Evolutionary conservation across 2,113 vertebrate species (phyloP).

Genomic region (Agelaius tricolor): DNA sequence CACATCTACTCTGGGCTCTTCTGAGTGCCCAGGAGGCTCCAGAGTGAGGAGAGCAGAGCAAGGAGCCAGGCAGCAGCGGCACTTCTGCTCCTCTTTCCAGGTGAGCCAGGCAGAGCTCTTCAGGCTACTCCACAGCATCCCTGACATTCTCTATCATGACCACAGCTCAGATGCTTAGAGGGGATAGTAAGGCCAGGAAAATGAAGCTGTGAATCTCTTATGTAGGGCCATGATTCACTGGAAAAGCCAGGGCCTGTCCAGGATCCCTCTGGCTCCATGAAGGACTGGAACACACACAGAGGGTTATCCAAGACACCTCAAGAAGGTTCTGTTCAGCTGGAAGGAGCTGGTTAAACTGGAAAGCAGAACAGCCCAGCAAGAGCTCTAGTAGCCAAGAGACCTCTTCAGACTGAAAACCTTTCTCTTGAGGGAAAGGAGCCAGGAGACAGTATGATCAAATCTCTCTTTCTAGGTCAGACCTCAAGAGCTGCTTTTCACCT

Average conservation of each 20-base stretch:
- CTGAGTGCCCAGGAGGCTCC: fast-evolving
- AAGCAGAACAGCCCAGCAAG: background rate
- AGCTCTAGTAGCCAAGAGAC: background rate
- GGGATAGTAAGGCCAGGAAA: background rate
- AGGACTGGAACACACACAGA: background rate
- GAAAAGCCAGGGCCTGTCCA: background rate
- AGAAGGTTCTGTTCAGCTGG: background rate
- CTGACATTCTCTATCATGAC: background rate
- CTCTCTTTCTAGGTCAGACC: background rate
- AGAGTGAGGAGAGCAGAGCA: fast-evolving
- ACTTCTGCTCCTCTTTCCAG: background rate
- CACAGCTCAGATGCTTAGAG: background rate
- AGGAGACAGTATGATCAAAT: background rate
- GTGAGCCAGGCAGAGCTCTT: background rate
- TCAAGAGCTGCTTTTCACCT: background rate
- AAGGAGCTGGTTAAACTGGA: background rate
- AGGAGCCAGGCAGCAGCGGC: background rate
- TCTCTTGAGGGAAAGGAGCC: background rate
- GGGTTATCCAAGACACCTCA: background rate
- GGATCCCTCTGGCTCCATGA: background rate
- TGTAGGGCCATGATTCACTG: background rate
- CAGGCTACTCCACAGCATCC: background rate
- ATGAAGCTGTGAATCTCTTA: fast-evolving
- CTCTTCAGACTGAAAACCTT: background rate
- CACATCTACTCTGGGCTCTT: background rate